Percentiles rank a stretch among this genome's conserved stretches.
phyloP scores from a whole-genome alignment of 2,113 vertebrate species.

The Buteo buteo region DNA sequence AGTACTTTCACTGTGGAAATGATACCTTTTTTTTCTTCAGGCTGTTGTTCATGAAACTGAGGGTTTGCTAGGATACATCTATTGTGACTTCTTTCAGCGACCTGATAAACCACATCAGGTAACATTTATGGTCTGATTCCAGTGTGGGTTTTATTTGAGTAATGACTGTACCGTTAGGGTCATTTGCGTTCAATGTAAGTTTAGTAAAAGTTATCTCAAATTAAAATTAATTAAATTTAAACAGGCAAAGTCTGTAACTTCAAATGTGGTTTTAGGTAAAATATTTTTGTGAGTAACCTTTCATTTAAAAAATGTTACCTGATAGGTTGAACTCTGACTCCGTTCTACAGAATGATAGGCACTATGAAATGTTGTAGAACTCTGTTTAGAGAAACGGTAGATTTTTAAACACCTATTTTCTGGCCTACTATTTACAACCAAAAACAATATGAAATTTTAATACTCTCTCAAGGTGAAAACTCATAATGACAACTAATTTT shows the following conservation, averaged over 20 bases:
- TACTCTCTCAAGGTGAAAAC: neutral
- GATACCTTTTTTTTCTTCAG: slow-evolving; percentile 56
- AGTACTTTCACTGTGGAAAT: neutral
- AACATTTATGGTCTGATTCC: neutral
- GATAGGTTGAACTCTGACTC: neutral
- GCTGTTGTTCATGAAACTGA: slow-evolving; percentile 95
- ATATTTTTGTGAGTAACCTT: neutral
- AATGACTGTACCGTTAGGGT: neutral
- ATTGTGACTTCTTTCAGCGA: slow-evolving; percentile 96
- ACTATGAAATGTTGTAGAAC: neutral
- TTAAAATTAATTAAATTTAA: neutral
- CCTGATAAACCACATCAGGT: slow-evolving; percentile 95
- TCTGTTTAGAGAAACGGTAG: neutral
- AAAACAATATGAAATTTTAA: neutral
- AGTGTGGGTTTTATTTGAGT: neutral
- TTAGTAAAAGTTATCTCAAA: neutral
- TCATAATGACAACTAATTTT: neutral
- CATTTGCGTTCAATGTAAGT: neutral
- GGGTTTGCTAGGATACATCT: slow-evolving; percentile 93
- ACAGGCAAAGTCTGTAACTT: neutral
- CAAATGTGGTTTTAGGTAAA: neutral
- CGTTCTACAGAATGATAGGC: neutral
- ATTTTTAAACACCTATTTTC: neutral
- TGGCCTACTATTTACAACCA: neutral
- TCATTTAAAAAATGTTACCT: neutral